Conservation (phyloP, 2,888 invertebrate species). For the Chrysodeixis includens region DNA sequence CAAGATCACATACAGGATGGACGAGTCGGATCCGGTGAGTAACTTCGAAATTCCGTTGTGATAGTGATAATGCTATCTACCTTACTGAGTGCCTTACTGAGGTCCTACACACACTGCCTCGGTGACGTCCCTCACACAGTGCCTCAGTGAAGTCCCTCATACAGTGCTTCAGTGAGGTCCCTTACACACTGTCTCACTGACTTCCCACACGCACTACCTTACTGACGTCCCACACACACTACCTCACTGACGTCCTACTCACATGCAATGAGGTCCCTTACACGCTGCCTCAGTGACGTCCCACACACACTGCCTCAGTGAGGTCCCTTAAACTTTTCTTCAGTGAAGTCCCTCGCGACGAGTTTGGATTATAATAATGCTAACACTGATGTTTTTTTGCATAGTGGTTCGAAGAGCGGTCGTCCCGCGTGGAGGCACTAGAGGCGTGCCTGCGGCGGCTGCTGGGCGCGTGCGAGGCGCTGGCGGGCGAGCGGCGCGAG, state of each 20-base stretch:
- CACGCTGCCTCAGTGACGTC: neutral
- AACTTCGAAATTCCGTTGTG: neutral
- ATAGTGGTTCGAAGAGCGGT: slow-evolving; percentile 99
- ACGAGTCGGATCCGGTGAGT: slow-evolving; percentile 98
- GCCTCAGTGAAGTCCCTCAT: neutral
- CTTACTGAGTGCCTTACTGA: neutral
- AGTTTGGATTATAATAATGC: too few relatives aligned
- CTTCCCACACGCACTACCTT: too few relatives aligned
- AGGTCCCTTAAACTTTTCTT: neutral
- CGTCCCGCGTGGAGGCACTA: slow-evolving; percentile 96
- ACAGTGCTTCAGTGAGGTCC: neutral
- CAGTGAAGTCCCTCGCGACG: neutral
- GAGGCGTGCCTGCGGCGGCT: slow-evolving; percentile 96
- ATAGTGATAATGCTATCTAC: too few relatives aligned
- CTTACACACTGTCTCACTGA: neutral
- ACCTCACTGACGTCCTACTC: neutral
- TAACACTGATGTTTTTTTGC: neutral
- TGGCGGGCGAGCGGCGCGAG: slow-evolving; percentile 96
- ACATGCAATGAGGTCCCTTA: neutral
- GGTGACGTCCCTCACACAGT: too few relatives aligned
- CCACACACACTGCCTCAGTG: neutral
- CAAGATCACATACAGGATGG: slow-evolving; percentile 99
- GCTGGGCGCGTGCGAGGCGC: slow-evolving; percentile 95
- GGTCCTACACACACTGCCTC: neutral
- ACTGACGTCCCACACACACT: neutral